Percentiles rank a stretch among this genome's conserved stretches.
Evolutionary conservation across 2,888 invertebrate genomes (phyloP).

Genomic region (Eristalis pertinax): DNA sequence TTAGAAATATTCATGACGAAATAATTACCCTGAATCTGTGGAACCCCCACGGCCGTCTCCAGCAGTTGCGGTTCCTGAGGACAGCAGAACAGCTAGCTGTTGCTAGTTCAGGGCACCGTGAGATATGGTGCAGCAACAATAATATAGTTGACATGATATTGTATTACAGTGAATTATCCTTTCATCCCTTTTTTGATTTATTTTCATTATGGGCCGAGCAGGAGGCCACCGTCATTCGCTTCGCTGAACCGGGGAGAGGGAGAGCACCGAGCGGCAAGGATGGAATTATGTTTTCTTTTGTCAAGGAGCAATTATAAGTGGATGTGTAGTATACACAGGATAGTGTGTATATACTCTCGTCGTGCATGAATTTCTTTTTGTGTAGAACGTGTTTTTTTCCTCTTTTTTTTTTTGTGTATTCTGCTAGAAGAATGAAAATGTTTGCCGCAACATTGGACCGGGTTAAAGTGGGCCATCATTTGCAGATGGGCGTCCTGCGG

Average conservation of each 20-base stretch:
- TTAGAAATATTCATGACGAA: slow-evolving; percentile 61
- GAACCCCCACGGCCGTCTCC: slow-evolving; percentile 63
- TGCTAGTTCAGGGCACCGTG: slow-evolving; percentile 2
- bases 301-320: slow-evolving; percentile 67
- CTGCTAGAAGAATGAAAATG: slow-evolving; percentile 50
- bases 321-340: slow-evolving; percentile 9
- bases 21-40: slow-evolving; percentile 62
- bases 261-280: slow-evolving; percentile 17
- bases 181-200: slow-evolving; percentile 71
- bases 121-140: slow-evolving; percentile 29
- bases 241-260: slow-evolving; percentile 24
- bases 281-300: slow-evolving; percentile 67
- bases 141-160: slow-evolving; percentile 69
- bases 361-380: slow-evolving; percentile 17
- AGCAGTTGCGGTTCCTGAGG: slow-evolving; percentile 47
- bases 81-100: not conserved
- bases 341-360: slow-evolving; percentile 2
- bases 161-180: slow-evolving; percentile 69
- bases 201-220: slow-evolving; percentile 60
- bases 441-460: slow-evolving; percentile 63
- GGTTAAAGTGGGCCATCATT: slow-evolving; percentile 71
- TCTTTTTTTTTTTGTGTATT: slow-evolving; percentile 25
- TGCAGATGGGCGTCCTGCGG: slow-evolving; percentile 70
- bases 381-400: not conserved
- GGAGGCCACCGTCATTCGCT: slow-evolving; percentile 61